Conservation (phyloP, 2,888 invertebrate genomes). For the Tyria jacobaeae region DNA sequence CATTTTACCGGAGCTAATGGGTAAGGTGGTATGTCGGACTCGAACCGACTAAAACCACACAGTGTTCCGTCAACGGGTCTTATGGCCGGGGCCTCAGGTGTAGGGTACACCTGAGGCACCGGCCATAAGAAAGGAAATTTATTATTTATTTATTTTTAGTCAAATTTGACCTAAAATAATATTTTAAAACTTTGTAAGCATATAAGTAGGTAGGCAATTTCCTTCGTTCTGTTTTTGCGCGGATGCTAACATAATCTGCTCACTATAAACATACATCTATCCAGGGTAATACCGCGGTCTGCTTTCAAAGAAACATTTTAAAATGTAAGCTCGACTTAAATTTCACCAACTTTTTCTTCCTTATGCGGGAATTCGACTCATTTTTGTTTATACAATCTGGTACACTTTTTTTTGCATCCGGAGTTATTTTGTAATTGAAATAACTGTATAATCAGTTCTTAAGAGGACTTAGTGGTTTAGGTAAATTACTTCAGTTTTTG, state of each 20-base stretch:
- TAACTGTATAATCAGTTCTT: slow-evolving; percentile 8
- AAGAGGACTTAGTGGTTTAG: slow-evolving; percentile 5
- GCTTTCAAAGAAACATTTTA: not conserved
- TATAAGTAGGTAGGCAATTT: too few species aligned
- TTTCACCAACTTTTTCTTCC: not conserved
- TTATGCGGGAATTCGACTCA: not conserved
- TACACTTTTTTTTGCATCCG: slow-evolving; percentile 4
- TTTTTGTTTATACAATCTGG: not conserved
- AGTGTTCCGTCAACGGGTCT: too few species aligned
- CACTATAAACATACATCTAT: not conserved
- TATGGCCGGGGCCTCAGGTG: too few species aligned
- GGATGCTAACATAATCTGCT: not conserved
- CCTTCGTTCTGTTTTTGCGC: too few species aligned
- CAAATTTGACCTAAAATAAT: too few species aligned
- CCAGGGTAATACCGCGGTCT: not conserved
- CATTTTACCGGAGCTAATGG: too few species aligned
- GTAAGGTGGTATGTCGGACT: too few species aligned
- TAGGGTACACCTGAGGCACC: too few species aligned
- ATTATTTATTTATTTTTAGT: too few species aligned
- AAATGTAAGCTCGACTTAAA: not conserved
- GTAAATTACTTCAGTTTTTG: not conserved
- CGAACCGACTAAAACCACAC: too few species aligned
- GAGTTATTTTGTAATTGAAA: slow-evolving; percentile 4
- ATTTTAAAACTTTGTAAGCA: too few species aligned
- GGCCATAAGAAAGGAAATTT: too few species aligned